Base-by-base conservation (phyloP, 2,113 vertebrate species). In the Herpetotheres cachinnans region DNA sequence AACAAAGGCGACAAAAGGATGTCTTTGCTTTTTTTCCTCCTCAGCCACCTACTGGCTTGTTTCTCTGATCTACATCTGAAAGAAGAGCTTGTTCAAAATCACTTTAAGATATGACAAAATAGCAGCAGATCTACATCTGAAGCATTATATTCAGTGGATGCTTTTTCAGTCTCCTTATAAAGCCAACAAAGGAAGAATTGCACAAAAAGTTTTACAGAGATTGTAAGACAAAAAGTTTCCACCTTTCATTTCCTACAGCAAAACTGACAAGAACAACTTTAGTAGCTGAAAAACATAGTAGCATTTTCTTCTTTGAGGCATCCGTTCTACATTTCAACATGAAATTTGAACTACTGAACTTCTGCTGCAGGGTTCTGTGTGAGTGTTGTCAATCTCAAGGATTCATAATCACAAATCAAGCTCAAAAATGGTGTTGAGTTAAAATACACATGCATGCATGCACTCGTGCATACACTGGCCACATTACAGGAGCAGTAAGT, bases 51-150 rank as follows among this genome's bases (percentile, higher is more conserved):
- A 88, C 80, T 93, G 87, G 21, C 63, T 84, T 94, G 56, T 92
- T 93, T 88, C 80, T 92, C 76, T 95, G 88, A 94, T 92, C 72
- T 83, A 47, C 63, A 84, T 94, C 63, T 96, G 76, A 96, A 95
- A 89, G 78, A 89, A 73, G 40, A 73, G 24, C 42, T 90, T 90
- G 86, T 92, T 90, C 82, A 84, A 94, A 93, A 84, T 86, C 82
- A 69, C 63, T 80, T 58, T 11, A 86, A 90, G 38, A 54, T 86
- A 74, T 29, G 52, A 94, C 69, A 86, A 74, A 59, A 72, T 46
- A 84, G 40, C 19, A 69, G 61, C 62, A 82, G 40, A 90, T 88
- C 92, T 96, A 27, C n/a, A 78, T 77, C 76, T 83, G 67, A 90
- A 80, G 29, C n/a, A 34, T 85, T 88, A 66, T 54, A 84, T 82